phyloP scores from a whole-genome alignment of 2,888 invertebrate species.

The Andrena trimmerana region DNA sequence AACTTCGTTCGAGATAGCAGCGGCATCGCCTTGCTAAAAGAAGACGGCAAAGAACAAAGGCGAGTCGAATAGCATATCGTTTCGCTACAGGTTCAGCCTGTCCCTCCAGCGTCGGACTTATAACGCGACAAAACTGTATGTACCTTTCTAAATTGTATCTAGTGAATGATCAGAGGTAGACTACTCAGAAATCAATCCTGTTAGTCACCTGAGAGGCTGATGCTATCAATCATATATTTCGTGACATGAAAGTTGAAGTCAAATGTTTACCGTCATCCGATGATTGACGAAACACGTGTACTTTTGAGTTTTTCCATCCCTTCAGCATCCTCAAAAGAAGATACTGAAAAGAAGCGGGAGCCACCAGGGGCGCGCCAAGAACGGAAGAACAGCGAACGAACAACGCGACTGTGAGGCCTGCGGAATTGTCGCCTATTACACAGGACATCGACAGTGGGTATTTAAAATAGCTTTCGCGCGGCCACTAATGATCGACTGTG shows the following conservation, averaged over 20 bases:
- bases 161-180: too few species aligned
- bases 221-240: neutral
- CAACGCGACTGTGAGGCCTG: constrained; percentile 33
- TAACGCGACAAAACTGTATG: too few species aligned
- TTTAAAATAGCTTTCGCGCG: constrained; percentile 82
- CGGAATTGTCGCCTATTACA: constrained; percentile 69
- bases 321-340: too few species aligned
- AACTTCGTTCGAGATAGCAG: too few species aligned
- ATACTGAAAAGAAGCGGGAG: neutral
- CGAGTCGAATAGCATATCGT: too few species aligned
- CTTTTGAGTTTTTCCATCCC: neutral
- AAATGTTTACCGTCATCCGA: neutral
- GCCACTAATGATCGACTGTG: constrained; percentile 80
- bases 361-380: constrained; percentile 9
- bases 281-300: neutral
- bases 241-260: neutral
- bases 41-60: too few species aligned
- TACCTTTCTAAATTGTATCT: too few species aligned
- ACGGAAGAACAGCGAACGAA: constrained; percentile 17
- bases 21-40: too few species aligned
- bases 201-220: neutral
- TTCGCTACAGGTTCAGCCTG: too few species aligned
- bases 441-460: constrained; percentile 66
- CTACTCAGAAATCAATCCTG: neutral
- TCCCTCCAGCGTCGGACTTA: too few species aligned